Evolutionary conservation across 1,140 invertebrate genomes (phyloP), one percentile per base, ranked within the genome.

Genomic region (Stegodyphus dumicola): DNA sequence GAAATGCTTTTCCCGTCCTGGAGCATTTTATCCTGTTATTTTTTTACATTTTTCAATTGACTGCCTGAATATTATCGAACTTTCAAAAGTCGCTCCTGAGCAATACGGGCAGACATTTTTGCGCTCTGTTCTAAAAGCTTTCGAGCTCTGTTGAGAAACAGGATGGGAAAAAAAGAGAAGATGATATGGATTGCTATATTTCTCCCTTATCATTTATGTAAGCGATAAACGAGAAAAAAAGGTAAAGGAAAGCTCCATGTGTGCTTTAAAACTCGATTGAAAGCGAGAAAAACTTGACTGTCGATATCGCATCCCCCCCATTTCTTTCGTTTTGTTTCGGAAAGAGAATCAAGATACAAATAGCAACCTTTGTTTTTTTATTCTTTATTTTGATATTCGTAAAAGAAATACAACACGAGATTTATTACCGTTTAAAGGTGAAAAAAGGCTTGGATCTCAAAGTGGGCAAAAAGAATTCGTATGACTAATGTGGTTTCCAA

Each of bases 21-120:
- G 9, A 15, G 15, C 56, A 60, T 60, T 60, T 60, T 15, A 60
- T 60, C 15, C 56, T 60, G 73, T 56, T 75, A 56, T 54, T 75
- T 17, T 18, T 60, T 56, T 75, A 17, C 33, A 56, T 75, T 75
- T 75, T 60, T 48, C 7, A 60, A 75, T 64, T 48, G 9, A 11
- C 51, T 75, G 73, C 10, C 54, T 17, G 73, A 75, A 75, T 75
- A 75, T 56, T 75, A 75, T 75, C 73, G 73, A 75, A 75, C 73
- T 60, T 75, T 18, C 15, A 75, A 60, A 75, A 75, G 73, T 75
- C n/a, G 54, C 53, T 11, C 33, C 73, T 52, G 54, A 60, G 53
- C n/a, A 75, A 75, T 56, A 75, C 52, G 9, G 53, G 52, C 73
- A 48, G 6, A 53, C 52, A 48, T 48, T 70, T 70, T 48, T 70